Evolutionary conservation across 37 sponge, comb jelly and placozoan species (phyloP), one percentile per base, ranked within the genome.

Genomic region (Lycopodina hypogea): DNA sequence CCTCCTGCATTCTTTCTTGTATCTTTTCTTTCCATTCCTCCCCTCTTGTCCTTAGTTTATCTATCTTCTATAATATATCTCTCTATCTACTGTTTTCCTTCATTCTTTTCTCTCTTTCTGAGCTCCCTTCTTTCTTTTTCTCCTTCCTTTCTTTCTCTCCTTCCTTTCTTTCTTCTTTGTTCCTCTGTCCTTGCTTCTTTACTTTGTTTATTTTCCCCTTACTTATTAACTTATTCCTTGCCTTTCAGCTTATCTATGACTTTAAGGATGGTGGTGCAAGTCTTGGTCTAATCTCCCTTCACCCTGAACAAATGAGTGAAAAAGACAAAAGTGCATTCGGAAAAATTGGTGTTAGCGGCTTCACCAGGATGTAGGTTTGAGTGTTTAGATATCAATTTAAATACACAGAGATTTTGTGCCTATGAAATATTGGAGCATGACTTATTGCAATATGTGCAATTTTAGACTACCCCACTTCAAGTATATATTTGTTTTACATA

Each of bases 181-280:
- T 28, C 29, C 61, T 12, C 17, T 60, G 28, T 60, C 61, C 12
- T 17, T 60, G 14, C n/a, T n/a, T n/a, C n/a, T n/a, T 4, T 28
- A 3, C 61, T 12, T 17, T 60, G 3, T 12, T 17, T 12, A 7
- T 12, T 28, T 12, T 28, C 29, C 61, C 12, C 14, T 12, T 52
- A 52, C 15, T 52, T 15, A 11, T 52, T 15, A 18, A 11, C 53
- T 15, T 52, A 18, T 15, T 52, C 53, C 53, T 15, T 52, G 15
- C 15, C 56, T 33, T 52, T 33, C 69, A 86, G 87, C 68, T 90
- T 40, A 82, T 89, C 26, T 93, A 86, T 45, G 84, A 94, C 80
- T 76, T 84, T 77, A 69, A 80, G 42, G 90, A 84, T 60, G 82
- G 88, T 3, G 87, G 87, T 36, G 81, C 75, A 14, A 84, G 82